Evolutionary conservation across 2,797 vertebrate genomes (phyloP).

Genomic region (Peromyscus eremicus): DNA sequence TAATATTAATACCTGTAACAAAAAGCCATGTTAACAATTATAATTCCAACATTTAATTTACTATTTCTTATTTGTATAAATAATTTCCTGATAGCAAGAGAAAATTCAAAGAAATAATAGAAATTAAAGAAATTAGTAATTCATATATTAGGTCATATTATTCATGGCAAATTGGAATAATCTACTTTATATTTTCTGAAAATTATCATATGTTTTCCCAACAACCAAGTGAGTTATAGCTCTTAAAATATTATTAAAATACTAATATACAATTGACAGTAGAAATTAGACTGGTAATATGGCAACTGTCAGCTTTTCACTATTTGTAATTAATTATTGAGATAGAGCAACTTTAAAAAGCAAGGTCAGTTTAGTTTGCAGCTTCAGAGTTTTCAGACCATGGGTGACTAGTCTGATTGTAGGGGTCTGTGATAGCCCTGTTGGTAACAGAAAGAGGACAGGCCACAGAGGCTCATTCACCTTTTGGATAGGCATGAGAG

Average conservation of each 20-base stretch:
- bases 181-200: not conserved
- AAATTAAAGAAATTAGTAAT: constrained; percentile 1
- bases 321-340: not conserved
- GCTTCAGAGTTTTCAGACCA: not conserved
- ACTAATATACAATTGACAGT: not conserved
- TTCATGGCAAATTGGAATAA: not conserved
- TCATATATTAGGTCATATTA: not conserved
- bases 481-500: not conserved
- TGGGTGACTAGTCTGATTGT: no score
- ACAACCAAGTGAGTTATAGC: not conserved
- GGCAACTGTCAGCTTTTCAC: not conserved
- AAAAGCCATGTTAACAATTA: constrained; percentile 6
- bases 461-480: not conserved
- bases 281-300: not conserved
- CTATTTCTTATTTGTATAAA: constrained; percentile 17
- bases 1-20: not conserved
- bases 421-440: not conserved
- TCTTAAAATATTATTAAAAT: constrained; percentile 14
- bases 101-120: constrained; percentile 22
- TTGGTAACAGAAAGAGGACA: not conserved
- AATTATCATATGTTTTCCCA: not conserved
- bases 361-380: not conserved
- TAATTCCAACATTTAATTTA: not conserved
- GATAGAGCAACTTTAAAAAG: not conserved
- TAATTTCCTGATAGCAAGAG: not conserved